These are phyloP conservation scores for Neotragus pygmaeus DNA, from an alignment of 2,113 vertebrate genomes.

Conservation along the genomic window DNA sequence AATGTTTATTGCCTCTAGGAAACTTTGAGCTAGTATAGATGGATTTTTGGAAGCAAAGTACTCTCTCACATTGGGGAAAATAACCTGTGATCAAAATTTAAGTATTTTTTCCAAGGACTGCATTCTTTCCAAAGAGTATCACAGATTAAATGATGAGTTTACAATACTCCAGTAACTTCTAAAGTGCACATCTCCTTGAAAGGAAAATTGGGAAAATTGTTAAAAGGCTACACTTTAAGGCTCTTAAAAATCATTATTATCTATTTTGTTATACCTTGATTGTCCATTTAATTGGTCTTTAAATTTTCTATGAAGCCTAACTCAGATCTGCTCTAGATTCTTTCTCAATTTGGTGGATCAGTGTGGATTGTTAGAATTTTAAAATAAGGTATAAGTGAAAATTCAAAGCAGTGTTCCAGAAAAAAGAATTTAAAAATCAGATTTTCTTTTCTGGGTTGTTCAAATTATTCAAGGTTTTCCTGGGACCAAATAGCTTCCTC, in stretches of 20 bases:
- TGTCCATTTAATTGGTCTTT: not conserved
- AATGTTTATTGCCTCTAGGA: not conserved
- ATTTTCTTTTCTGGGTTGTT: not conserved
- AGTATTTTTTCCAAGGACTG: not conserved
- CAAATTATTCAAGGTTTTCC: not conserved
- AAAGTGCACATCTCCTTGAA: not conserved
- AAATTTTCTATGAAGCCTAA: not conserved
- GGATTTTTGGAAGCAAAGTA: not conserved
- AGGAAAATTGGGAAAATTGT: not conserved
- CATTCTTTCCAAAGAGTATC: not conserved
- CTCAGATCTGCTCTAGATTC: not conserved
- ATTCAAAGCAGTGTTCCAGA: not conserved
- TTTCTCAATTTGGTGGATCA: not conserved
- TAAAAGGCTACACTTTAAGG: not conserved
- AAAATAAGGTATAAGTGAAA: not conserved
- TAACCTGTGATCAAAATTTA: not conserved
- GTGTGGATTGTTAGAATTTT: not conserved
- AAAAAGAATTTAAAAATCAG: not conserved
- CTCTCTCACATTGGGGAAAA: not conserved
- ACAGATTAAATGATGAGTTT: not conserved
- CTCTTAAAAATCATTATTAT: conserved; percentile 26
- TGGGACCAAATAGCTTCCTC: not conserved
- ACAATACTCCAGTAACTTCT: not conserved
- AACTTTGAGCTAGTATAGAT: not conserved
- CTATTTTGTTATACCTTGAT: not conserved